Evolutionary conservation across 2,113 vertebrate species (phyloP).

Genomic region (Stigmatopora argus): DNA sequence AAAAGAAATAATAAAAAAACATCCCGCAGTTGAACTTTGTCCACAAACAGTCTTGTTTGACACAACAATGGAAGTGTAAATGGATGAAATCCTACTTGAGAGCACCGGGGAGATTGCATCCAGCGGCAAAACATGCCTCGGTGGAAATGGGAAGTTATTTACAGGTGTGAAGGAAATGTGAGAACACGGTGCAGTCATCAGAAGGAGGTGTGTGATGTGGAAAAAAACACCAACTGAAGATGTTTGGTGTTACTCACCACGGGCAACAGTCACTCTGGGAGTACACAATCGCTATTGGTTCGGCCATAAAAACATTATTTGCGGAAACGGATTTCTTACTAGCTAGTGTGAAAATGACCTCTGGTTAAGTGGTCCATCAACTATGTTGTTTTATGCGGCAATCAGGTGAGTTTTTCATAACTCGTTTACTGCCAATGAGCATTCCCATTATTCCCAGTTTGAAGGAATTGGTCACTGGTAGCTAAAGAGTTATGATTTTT

Average conservation of each 20-base stretch:
- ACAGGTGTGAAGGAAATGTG: constrained; percentile 34
- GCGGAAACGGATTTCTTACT: background rate
- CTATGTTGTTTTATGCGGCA: too few species aligned
- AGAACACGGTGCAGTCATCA: constrained; percentile 24
- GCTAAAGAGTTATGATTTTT: too few species aligned
- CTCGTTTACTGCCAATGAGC: too few species aligned
- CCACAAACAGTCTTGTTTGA: constrained; percentile 39
- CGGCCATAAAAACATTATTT: background rate
- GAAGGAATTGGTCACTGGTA: too few species aligned
- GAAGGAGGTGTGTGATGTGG: constrained; percentile 5
- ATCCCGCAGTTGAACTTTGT: constrained; percentile 40
- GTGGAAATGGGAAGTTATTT: constrained; percentile 28
- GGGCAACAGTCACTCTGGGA: background rate
- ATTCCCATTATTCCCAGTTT: too few species aligned
- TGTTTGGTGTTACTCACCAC: constrained; percentile 10
- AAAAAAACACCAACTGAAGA: constrained; percentile 3
- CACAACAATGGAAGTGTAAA: constrained; percentile 3
- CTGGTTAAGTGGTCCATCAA: background rate
- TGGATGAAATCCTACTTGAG: constrained; percentile 5
- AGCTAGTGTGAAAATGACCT: background rate
- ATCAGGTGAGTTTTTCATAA: too few species aligned
- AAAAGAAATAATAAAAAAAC: background rate
- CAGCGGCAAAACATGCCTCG: constrained; percentile 2
- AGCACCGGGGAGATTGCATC: background rate
- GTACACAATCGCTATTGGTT: background rate